phyloP scores from a whole-genome alignment of 1,140 invertebrate species.

The Brachionus sp. region DNA sequence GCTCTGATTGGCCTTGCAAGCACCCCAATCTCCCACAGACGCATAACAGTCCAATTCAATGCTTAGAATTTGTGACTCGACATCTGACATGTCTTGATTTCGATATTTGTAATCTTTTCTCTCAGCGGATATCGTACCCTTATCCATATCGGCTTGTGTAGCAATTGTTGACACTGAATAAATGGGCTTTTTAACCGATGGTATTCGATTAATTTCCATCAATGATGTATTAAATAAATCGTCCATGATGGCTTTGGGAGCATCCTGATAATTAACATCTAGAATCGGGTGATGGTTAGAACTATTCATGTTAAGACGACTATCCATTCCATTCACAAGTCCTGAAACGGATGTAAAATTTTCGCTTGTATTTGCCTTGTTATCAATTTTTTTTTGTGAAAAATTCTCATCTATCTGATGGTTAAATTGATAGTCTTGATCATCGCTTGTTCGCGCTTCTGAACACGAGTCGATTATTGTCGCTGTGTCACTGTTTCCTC shows the following conservation, averaged over 20 bases:
- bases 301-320: neutral
- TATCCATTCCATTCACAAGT: neutral
- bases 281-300: neutral
- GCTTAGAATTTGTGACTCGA: conserved; percentile 38
- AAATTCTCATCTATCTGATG: neutral
- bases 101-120: conserved; percentile 40
- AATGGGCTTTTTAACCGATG: conserved; percentile 18
- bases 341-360: conserved; percentile 23
- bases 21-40: neutral
- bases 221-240: neutral
- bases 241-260: neutral
- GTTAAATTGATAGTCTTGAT: neutral
- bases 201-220: conserved; percentile 26
- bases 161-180: conserved; percentile 41
- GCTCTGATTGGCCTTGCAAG: neutral
- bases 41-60: conserved; percentile 36
- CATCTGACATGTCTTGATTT: conserved; percentile 44
- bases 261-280: neutral
- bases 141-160: conserved; percentile 42
- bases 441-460: neutral
- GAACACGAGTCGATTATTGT: conserved; percentile 21
- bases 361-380: conserved; percentile 6
- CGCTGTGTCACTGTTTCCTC: neutral
- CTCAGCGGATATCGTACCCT: conserved; percentile 14
- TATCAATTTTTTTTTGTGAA: neutral